Base-by-base conservation (phyloP, 2,888 invertebrate species). In the Acanthosepion esculentum region DNA sequence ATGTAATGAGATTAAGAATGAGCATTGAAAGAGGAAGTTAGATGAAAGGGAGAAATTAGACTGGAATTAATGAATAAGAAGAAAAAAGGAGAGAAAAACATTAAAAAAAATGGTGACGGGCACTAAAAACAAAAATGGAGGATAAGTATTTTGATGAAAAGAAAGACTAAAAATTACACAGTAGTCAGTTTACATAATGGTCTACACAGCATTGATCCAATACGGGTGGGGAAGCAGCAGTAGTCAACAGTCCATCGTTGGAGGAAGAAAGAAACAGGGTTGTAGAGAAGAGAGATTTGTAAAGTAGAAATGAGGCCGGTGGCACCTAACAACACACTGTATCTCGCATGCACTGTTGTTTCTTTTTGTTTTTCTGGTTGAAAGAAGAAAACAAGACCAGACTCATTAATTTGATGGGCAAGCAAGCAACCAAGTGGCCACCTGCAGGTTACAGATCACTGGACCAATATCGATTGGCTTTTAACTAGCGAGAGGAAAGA, bases 41-140 rank as follows among this genome's bases (percentile, higher is more conserved):
- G 59, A 59, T 59, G 20, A 59, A 59, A 59, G 59, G 59, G 8
- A 78, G 78, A n/a, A n/a, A 78, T n/a, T 15, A 10, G 29, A 18
- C 78, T 8, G n/a, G 78, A 78, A 78, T 78, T 78, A 78, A 78
- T 8, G 3, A n/a, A 29, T 3, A 29, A n/a, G n/a, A 78, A 4
- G n/a, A n/a, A n/a, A 78, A n/a, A n/a, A 78, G 10, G 1, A 78
- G 10, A n/a, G n/a, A 78, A n/a, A 1, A 8, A n/a, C 1, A 59
- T 20, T n/a, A n/a, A n/a, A 23, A 23, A 23, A 59, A 59, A 23
- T 7, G 23, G 4, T 26, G 23, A 20, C 3, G 26, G 4, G 4
- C 18, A 55, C 18, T 55, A 7, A 78, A 78, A 78, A 78, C 10
- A 4, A 95, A 95, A 23, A 94, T 78, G 26, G 26, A 48, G 94